Evolutionary conservation across 2,113 vertebrate species (phyloP), one percentile per base, ranked within the genome.

Genomic region (Aepyceros melampus): DNA sequence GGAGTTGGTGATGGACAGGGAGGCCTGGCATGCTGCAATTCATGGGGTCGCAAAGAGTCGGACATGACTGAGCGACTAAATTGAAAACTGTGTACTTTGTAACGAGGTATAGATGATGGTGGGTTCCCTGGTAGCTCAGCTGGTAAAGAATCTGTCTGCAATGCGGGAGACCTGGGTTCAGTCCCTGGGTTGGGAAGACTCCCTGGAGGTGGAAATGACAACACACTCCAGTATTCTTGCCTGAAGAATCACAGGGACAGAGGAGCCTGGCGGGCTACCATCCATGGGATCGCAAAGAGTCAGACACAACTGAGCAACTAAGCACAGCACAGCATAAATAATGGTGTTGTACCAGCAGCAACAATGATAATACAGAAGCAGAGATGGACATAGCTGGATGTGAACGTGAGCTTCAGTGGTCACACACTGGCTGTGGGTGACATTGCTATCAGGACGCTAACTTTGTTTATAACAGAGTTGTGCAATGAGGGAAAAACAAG

Each of bases 351-450:
- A 58, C 23, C 25, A 11, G 16, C 33, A 3, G 11, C 21, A 4
- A 14, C 16, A 19, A 0, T n/a, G n/a, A 62, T 1, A 6, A 47
- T 60, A 51, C 23, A 23, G 79, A 36, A 25, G n/a, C 58, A 14
- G 81, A 49, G 58, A 49, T 7, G 7, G 62, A 15, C 1, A 5
- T 1, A 4, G 2, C 62, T 40, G 62, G 31, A 4, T 9, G 2
- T 31, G 51, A 55, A 14, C 0, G 0, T 1, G 15, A 6, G 27
- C 47, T 27, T 45, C 2, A 1, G 4, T 3, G 71, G 23, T 27
- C 7, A 0, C 1, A 25, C 3, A 0, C 47, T 36, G 79, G 7
- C 88, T 10, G 5, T 7, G 29, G 27, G 6, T 45, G 56, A 11
- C 81, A 51, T 74, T 16, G 55, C 40, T 2, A 25, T 7, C 2